Evolutionary conservation across 2,113 vertebrate genomes (phyloP).

Genomic region (Saguinus midas): DNA sequence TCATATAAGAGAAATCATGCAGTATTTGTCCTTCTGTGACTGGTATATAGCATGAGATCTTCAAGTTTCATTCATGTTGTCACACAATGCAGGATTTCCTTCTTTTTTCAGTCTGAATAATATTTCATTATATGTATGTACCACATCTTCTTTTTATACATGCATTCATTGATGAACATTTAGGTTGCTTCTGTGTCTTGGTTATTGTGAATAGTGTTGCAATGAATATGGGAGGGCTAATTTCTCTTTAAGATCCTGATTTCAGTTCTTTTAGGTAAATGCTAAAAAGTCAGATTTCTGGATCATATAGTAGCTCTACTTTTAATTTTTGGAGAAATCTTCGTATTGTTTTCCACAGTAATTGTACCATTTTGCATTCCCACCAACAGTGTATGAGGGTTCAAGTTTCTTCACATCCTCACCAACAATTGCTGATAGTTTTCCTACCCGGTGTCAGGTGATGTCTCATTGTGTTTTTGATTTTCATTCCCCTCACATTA

Average conservation of each 20-base stretch:
- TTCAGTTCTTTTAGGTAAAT: neutral
- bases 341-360: neutral
- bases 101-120: neutral
- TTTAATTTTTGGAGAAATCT: neutral
- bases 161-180: neutral
- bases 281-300: neutral
- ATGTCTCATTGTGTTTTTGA: neutral
- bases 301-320: neutral
- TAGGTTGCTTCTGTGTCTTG: neutral
- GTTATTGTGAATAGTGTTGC: neutral
- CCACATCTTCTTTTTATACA: neutral
- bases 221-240: neutral
- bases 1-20: neutral
- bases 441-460: neutral
- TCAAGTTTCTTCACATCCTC: neutral
- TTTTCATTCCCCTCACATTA: neutral
- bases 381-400: neutral
- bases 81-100: neutral
- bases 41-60: no score
- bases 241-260: neutral
- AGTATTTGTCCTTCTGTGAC: neutral
- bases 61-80: neutral
- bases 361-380: neutral
- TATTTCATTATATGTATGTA: neutral
- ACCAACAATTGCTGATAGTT: neutral